These are phyloP conservation scores for Mormyrops attenuatus DNA, from an alignment of 2,797 vertebrate genomes.

Conservation along the genomic window DNA sequence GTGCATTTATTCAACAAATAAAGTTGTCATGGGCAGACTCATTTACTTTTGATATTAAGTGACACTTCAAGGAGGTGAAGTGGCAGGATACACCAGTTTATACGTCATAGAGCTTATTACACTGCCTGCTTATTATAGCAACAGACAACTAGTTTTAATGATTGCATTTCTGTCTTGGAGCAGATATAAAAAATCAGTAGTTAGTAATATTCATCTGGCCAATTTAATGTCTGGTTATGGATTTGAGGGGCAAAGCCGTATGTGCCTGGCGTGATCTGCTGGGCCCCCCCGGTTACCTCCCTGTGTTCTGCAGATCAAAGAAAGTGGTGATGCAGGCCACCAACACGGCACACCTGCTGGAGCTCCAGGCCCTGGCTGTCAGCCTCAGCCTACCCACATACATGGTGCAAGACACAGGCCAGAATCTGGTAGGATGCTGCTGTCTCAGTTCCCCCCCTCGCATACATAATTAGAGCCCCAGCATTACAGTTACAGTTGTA, in stretches of 20 bases:
- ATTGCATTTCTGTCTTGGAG: background rate
- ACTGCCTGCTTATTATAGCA: background rate
- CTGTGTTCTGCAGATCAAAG: conserved; percentile 58
- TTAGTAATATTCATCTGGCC: background rate
- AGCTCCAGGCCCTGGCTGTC: conserved; percentile 73
- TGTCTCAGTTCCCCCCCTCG: background rate
- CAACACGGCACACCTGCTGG: conserved; percentile 68
- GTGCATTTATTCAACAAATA: background rate
- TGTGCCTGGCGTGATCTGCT: background rate
- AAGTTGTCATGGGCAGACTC: background rate
- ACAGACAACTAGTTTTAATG: background rate
- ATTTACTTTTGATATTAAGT: background rate
- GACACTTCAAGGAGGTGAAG: background rate
- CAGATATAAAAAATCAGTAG: background rate
- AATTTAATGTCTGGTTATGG: background rate
- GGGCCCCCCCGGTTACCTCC: background rate
- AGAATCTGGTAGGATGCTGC: conserved; percentile 64
- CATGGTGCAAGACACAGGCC: conserved; percentile 72
- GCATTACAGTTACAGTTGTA: background rate
- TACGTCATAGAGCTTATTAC: background rate
- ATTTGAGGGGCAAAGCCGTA: background rate
- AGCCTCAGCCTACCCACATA: conserved; percentile 71
- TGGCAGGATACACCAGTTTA: background rate
- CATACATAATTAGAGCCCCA: background rate
- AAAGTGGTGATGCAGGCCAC: conserved; percentile 75